Percentiles rank a stretch among this genome's conserved stretches.
These are phyloP conservation scores for Sepiola atlantica DNA, from an alignment of 2,888 invertebrate species.

Conservation along the genomic window DNA sequence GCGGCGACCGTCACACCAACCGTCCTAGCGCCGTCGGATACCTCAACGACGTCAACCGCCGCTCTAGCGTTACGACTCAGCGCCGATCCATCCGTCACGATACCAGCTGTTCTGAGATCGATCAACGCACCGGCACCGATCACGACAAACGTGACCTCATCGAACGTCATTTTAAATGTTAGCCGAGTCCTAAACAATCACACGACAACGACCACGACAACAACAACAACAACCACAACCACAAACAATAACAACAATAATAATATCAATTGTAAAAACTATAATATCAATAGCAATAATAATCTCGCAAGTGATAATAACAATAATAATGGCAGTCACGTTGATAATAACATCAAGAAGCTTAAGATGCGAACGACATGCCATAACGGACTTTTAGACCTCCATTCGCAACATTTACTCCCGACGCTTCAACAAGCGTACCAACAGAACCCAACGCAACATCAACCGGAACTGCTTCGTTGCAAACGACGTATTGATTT, in stretches of 20 bases:
- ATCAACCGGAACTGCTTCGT: conserved; percentile 62
- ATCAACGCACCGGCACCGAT: background rate
- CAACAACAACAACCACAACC: background rate
- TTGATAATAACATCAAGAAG: background rate
- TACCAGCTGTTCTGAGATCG: background rate
- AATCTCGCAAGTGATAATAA: background rate
- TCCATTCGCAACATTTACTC: background rate
- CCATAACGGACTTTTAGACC: background rate
- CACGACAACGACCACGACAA: background rate
- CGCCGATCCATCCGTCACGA: background rate
- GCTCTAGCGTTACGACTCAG: background rate
- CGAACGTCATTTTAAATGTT: background rate
- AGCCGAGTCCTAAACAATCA: background rate
- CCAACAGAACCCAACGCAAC: conserved; percentile 48
- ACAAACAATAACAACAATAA: background rate
- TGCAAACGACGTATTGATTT: conserved; percentile 70
- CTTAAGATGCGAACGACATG: conserved; percentile 32
- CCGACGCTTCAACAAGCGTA: conserved; percentile 49
- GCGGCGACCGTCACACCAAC: background rate
- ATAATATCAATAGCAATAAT: background rate
- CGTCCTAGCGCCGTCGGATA: background rate
- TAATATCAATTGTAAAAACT: background rate
- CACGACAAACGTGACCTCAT: background rate
- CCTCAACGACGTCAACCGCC: background rate
- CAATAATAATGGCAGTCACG: background rate